phyloP scores from a whole-genome alignment of 2,888 invertebrate species.

The Formica aserva region DNA sequence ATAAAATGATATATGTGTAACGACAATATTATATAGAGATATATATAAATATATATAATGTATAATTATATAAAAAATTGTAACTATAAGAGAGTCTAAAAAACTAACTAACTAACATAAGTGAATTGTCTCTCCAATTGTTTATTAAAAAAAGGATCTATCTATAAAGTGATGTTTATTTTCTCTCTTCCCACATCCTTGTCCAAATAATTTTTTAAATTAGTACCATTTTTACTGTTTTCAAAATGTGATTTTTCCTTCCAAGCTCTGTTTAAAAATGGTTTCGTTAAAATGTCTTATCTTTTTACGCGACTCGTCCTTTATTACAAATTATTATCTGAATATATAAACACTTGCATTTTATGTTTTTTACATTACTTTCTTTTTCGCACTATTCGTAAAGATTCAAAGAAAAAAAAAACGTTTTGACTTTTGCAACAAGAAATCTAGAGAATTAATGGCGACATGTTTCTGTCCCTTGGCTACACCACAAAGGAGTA shows the following conservation, averaged over 20 bases:
- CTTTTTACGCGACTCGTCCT: constrained; percentile 74
- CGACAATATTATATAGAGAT: constrained; percentile 74
- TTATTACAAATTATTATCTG: constrained; percentile 77
- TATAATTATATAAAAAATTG: constrained; percentile 76
- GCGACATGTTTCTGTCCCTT: neutral
- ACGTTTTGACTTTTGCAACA: neutral
- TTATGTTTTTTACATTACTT: neutral
- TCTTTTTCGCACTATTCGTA: constrained; percentile 34
- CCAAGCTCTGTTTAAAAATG: neutral
- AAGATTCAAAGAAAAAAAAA: neutral
- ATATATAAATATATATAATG: constrained; percentile 55
- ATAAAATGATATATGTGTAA: constrained; percentile 77
- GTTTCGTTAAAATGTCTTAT: neutral
- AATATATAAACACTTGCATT: constrained; percentile 60
- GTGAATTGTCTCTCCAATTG: constrained; percentile 81
- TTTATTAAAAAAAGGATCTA: constrained; percentile 82
- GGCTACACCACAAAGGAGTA: neutral
- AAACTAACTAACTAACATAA: constrained; percentile 82
- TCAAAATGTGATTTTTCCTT: neutral
- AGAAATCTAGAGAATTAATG: neutral
- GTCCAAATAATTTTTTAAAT: neutral
- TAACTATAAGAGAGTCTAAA: constrained; percentile 84
- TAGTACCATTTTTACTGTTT: neutral
- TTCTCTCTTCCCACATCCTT: constrained; percentile 34
- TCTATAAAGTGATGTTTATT: constrained; percentile 59